Conservation (phyloP, 1,140 invertebrate species). For the Dendroctonus valens region DNA sequence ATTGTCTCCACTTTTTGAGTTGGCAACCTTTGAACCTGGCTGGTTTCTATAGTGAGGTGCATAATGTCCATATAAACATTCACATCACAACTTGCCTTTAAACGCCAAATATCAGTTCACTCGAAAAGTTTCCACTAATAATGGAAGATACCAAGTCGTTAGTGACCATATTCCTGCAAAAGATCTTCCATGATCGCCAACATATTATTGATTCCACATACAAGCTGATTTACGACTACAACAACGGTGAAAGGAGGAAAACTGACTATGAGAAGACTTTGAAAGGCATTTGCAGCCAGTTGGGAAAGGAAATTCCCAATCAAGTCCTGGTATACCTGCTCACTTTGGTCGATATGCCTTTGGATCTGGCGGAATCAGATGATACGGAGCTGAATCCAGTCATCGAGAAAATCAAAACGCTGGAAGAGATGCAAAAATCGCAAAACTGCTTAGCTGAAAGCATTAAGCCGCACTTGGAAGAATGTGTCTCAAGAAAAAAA, state of each 20-base stretch:
- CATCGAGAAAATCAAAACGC: constrained; percentile 33
- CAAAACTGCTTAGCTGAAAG: constrained; percentile 34
- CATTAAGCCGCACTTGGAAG: constrained; percentile 34
- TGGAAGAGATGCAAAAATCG: constrained; percentile 33
- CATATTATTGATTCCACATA: constrained; percentile 37
- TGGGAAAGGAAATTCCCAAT: constrained; percentile 41
- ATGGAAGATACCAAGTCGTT: constrained; percentile 41
- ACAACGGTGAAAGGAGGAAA: constrained; percentile 33
- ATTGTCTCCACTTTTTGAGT: background rate
- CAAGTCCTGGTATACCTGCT: constrained; percentile 42
- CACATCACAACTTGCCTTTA: background rate
- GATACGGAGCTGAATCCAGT: constrained; percentile 25
- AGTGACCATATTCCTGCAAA: constrained; percentile 40
- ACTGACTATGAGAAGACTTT: constrained; percentile 39
- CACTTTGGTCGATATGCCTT: constrained; percentile 41
- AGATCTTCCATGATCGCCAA: constrained; percentile 39
- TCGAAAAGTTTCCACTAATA: no score
- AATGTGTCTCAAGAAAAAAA: constrained; percentile 31
- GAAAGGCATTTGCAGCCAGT: constrained; percentile 34
- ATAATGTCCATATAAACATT: background rate
- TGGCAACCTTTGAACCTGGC: background rate
- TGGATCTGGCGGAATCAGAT: constrained; percentile 27
- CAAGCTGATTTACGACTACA: constrained; percentile 35
- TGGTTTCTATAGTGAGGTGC: background rate
- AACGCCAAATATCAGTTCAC: background rate